phyloP scores from a whole-genome alignment of 2,113 vertebrate genomes.

The Phocoena sinus region DNA sequence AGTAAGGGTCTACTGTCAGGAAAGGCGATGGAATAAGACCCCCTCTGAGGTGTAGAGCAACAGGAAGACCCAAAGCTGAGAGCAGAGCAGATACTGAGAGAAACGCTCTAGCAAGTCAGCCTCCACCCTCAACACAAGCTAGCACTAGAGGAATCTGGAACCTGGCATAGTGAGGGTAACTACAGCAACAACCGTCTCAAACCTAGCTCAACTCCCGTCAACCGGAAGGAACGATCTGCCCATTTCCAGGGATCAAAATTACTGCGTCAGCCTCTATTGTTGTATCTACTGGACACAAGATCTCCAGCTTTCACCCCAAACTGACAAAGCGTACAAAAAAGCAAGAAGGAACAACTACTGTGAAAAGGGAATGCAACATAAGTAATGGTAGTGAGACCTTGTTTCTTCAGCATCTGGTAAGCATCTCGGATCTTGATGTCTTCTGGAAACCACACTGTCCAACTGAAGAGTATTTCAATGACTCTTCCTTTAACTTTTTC shows the following conservation, averaged over 20 bases:
- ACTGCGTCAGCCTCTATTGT: not conserved
- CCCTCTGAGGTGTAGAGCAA: not conserved
- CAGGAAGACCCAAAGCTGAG: not conserved
- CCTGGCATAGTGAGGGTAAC: not conserved
- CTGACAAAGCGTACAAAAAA: not conserved
- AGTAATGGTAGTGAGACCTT: slow-evolving; percentile 79
- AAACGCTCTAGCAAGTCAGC: not conserved
- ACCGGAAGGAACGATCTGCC: not conserved
- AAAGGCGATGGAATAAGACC: not conserved
- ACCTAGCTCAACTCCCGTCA: not conserved
- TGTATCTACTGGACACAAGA: not conserved
- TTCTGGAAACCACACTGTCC: slow-evolving; percentile 93
- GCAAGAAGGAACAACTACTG: not conserved
- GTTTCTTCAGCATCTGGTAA: slow-evolving; percentile 94
- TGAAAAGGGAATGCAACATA: not conserved
- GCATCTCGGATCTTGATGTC: slow-evolving; percentile 92
- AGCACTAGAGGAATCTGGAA: not conserved
- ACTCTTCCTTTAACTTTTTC: slow-evolving; percentile 88
- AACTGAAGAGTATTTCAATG: slow-evolving; percentile 90
- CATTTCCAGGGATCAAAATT: not conserved
- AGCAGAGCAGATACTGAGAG: not conserved
- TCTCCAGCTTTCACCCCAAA: not conserved
- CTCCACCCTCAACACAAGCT: not conserved
- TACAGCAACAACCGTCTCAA: not conserved
- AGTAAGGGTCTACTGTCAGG: not conserved